phyloP scores from a whole-genome alignment of 2,797 vertebrate species.

The Podargus strigoides region DNA sequence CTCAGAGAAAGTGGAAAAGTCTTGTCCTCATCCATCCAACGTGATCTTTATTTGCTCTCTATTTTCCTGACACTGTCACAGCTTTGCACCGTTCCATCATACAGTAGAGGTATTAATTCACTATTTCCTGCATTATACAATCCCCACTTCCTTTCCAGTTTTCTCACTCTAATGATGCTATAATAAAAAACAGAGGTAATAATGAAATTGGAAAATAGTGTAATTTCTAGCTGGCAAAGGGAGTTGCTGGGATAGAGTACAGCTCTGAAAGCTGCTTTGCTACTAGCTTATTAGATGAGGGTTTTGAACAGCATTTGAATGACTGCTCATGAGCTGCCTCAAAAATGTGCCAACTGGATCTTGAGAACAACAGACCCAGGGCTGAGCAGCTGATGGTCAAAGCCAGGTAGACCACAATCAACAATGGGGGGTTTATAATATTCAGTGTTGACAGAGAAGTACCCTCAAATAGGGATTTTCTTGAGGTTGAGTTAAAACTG shows the following conservation, averaged over 20 bases:
- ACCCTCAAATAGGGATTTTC: neutral
- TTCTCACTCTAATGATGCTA: constrained; percentile 56
- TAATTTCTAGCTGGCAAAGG: constrained; percentile 30
- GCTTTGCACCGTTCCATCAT: constrained; percentile 14
- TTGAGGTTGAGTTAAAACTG: accelerated
- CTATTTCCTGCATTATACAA: constrained; percentile 62
- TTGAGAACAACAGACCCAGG: neutral
- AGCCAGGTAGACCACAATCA: neutral
- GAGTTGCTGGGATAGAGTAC: neutral
- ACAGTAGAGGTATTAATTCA: constrained; percentile 56
- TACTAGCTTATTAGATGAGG: neutral
- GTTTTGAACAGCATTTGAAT: neutral
- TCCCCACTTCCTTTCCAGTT: constrained; percentile 52
- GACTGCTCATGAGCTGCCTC: neutral
- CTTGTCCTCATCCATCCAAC: neutral
- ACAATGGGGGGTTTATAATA: neutral
- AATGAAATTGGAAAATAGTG: constrained; percentile 45
- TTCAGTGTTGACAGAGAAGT: neutral
- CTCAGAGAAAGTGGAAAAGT: neutral
- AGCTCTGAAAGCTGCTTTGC: constrained; percentile 25
- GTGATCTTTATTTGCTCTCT: neutral
- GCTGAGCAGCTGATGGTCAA: neutral
- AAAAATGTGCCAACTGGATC: neutral
- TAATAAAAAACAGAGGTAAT: constrained; percentile 63
- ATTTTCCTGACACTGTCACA: constrained; percentile 19